These are phyloP conservation scores for human (Homo sapiens) DNA, from an alignment of 2,113 vertebrate genomes.

Conservation along the genomic window DNA sequence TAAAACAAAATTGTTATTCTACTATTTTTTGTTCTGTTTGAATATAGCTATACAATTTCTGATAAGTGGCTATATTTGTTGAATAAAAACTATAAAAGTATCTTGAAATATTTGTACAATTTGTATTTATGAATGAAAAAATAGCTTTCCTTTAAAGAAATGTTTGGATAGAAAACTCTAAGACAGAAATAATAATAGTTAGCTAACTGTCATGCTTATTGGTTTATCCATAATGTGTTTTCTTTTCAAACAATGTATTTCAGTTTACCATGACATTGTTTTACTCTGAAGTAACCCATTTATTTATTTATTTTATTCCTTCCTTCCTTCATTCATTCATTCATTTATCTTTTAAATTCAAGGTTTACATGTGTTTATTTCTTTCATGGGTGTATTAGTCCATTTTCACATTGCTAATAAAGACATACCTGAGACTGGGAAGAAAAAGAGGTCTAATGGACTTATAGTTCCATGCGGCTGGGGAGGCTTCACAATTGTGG, in stretches of 20 bases:
- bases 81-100: background rate
- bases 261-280: background rate
- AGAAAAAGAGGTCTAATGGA: too few relatives aligned
- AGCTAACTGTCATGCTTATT: background rate
- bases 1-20: constrained; percentile 17
- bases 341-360: too few relatives aligned
- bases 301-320: too few relatives aligned
- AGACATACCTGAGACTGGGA: too few relatives aligned
- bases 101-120: background rate
- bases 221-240: background rate
- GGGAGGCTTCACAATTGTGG: too few relatives aligned
- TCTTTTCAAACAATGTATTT: background rate
- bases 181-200: background rate
- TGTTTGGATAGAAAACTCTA: background rate
- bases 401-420: too few relatives aligned
- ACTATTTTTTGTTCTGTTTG: background rate
- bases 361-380: too few relatives aligned
- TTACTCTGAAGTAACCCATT: background rate
- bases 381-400: too few relatives aligned
- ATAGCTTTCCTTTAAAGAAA: background rate
- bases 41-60: background rate
- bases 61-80: background rate
- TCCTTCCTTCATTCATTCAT: too few relatives aligned
- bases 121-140: too few relatives aligned
- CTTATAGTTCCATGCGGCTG: too few relatives aligned